A percentile compares a stretch with the other conserved stretches of the same genome.
These are phyloP conservation scores for Aspiorhynchus laticeps DNA, from an alignment of 2,113 vertebrate species.

Conservation along the genomic window DNA sequence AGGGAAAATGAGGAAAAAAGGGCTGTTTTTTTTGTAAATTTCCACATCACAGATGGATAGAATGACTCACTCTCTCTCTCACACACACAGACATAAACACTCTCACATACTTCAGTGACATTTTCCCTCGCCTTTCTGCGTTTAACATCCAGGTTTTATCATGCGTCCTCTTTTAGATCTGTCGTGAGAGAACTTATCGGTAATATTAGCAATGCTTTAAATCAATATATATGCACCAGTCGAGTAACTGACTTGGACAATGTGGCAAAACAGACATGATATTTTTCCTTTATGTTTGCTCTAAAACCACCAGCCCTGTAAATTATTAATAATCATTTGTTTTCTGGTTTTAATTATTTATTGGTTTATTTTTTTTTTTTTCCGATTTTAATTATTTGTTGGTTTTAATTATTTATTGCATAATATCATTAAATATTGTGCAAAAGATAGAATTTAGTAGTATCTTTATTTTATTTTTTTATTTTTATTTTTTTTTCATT, in stretches of 20 bases:
- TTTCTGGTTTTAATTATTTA: background rate
- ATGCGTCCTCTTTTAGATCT: conserved; percentile 31
- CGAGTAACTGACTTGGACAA: background rate
- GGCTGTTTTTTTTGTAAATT: conserved; percentile 45
- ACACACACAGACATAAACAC: conserved; percentile 27
- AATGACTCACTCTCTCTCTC: conserved; percentile 53
- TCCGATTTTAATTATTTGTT: background rate
- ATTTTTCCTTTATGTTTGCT: background rate
- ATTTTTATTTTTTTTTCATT: too few species aligned
- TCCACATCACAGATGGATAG: conserved; percentile 57
- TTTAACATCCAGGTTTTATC: conserved; percentile 36
- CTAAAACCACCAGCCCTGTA: background rate
- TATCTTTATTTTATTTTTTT: background rate
- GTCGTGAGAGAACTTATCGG: background rate
- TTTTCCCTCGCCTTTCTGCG: conserved; percentile 47
- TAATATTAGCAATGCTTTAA: conserved; percentile 1
- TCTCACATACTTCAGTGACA: conserved; percentile 38
- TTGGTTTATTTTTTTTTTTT: too few species aligned
- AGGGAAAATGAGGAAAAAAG: background rate
- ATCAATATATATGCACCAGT: background rate
- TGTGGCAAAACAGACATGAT: background rate
- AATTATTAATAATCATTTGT: background rate
- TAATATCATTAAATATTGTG: background rate
- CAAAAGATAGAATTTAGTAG: background rate
- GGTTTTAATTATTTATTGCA: background rate